Evolutionary conservation across 2,888 invertebrate species (phyloP), one percentile per base, ranked within the genome.

Genomic region (Gryllus longicercus): DNA sequence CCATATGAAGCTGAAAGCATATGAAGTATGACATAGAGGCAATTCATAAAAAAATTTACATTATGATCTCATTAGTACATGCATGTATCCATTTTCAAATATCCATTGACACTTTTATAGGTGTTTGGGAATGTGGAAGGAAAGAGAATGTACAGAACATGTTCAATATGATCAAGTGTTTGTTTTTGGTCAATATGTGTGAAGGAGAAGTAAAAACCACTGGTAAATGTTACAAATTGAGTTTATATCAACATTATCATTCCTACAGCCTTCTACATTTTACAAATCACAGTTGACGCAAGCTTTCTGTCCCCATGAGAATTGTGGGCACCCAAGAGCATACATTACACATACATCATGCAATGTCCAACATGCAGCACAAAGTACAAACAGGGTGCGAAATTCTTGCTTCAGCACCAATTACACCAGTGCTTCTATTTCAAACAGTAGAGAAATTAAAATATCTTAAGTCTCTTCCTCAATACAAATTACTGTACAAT

Each of bases 181-280:
- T 38, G 38, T 38, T 8, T 38, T 38, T 38, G 38, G 38, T 38
- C 8, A 38, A 38, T 8, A 38, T 38, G 38, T 38, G 38, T 38
- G 5, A 38, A 38, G 38, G 38, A 38, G 38, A 38, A 38, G 38
- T 38, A 38, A 38, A 38, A 38, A 38, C 38, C 38, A 38, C 63
- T n/a, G n/a, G 14, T 83, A 83, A 83, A 83, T 82, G 83, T 83
- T 83, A 82, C 81, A 82, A 83, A 83, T 81, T 80, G 82, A 80
- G 80, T 81, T 82, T 80, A 79, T 81, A 78, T 79, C 78, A 77
- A 79, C 79, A 79, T 79, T 80, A 75, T 77, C 80, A 77, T 81
- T 75, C 75, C 74, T 16, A 23, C 79, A 50, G 51, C 75, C 77
- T 81, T 82, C 78, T 80, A 82, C 82, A 82, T 80, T 82, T 80